These are phyloP conservation scores for Sylvicola cinctus DNA, from an alignment of 2,888 invertebrate species.

Conservation along the genomic window DNA sequence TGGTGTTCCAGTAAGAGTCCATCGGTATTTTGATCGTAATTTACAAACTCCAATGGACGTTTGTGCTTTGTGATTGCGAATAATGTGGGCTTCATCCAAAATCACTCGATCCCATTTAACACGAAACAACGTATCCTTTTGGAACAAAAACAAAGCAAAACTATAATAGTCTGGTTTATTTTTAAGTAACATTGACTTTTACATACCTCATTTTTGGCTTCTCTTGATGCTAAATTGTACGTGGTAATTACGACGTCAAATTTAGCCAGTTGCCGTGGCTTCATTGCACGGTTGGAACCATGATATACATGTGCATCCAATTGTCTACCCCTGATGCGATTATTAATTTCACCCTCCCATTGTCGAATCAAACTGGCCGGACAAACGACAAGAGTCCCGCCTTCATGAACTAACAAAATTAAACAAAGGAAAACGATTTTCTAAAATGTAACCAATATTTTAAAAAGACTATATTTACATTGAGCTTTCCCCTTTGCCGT, in stretches of 20 bases:
- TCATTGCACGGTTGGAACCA: slow-evolving; percentile 50
- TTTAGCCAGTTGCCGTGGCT: slow-evolving; percentile 37
- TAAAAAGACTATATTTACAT: too few species aligned
- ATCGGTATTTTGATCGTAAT: slow-evolving; percentile 40
- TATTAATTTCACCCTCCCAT: slow-evolving; percentile 64
- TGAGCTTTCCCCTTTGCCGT: slow-evolving; percentile 4
- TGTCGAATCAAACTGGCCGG: slow-evolving; percentile 81
- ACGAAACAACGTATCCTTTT: slow-evolving; percentile 37
- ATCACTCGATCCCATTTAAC: slow-evolving; percentile 73
- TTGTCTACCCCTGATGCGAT: slow-evolving; percentile 35
- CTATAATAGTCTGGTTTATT: too few species aligned
- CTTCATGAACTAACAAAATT: slow-evolving; percentile 28
- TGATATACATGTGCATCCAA: slow-evolving; percentile 56
- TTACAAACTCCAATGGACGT: slow-evolving; percentile 49
- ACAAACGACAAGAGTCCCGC: slow-evolving; percentile 74
- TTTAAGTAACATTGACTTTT: too few species aligned
- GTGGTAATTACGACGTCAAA: slow-evolving; percentile 79
- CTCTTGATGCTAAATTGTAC: slow-evolving; percentile 51
- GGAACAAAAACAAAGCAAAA: neutral
- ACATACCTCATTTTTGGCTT: slow-evolving; percentile 28
- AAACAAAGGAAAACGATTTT: neutral
- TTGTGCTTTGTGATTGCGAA: slow-evolving; percentile 69
- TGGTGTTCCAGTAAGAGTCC: slow-evolving; percentile 87
- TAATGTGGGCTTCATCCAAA: slow-evolving; percentile 83
- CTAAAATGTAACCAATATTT: too few species aligned